Conservation (phyloP, 1,140 invertebrate species). For the Drosophila chauvacae region DNA sequence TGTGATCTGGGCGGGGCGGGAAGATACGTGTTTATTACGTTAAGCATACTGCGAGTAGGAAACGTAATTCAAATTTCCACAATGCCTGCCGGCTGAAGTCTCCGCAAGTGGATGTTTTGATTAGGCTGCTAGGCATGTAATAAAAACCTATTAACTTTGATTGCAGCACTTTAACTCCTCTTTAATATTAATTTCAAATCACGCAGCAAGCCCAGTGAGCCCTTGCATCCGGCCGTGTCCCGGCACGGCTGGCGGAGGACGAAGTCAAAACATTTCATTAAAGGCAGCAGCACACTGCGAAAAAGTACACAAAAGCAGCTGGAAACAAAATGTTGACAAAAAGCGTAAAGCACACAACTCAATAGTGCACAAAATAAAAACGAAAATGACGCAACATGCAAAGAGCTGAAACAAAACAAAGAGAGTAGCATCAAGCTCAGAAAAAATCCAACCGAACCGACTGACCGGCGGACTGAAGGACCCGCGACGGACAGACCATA, state of each 20-base stretch:
- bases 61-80: slow-evolving; percentile 14
- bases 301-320: slow-evolving; percentile 39
- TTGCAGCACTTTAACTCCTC: slow-evolving; percentile 16
- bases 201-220: neutral
- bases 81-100: slow-evolving; percentile 12
- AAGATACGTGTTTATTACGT: slow-evolving; percentile 39
- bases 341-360: slow-evolving; percentile 71
- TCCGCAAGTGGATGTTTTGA: slow-evolving; percentile 19
- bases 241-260: slow-evolving; percentile 1
- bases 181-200: slow-evolving; percentile 32
- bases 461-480: slow-evolving; percentile 29
- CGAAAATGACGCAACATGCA: slow-evolving; percentile 69
- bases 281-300: slow-evolving; percentile 44
- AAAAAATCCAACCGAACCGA: slow-evolving; percentile 38
- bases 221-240: neutral
- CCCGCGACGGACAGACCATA: slow-evolving; percentile 37
- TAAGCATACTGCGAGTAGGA: slow-evolving; percentile 14
- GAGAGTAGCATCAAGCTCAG: slow-evolving; percentile 14
- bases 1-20: neutral
- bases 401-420: slow-evolving; percentile 43
- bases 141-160: slow-evolving; percentile 1
- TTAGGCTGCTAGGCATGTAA: slow-evolving; percentile 19
- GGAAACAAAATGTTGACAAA: slow-evolving; percentile 73
- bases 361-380: slow-evolving; percentile 70
- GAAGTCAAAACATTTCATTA: slow-evolving; percentile 73